Conservation (phyloP, 92 coral and sea anemone species). For the Anthopleura xanthogrammica region DNA sequence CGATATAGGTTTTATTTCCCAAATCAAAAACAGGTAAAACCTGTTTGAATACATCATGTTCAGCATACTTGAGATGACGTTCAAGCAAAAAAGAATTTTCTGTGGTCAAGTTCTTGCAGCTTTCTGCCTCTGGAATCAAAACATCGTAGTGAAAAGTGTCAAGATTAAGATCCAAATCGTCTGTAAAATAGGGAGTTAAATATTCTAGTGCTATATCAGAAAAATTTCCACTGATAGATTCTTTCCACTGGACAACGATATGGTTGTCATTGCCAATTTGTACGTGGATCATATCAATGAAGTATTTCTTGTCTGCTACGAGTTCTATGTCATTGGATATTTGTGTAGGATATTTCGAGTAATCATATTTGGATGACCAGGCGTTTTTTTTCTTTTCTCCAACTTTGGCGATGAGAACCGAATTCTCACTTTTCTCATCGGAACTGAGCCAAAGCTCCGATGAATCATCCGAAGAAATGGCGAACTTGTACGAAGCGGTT, state of each 20-base stretch:
- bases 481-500: conserved; percentile 56
- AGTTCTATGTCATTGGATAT: conserved; percentile 48
- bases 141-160: conserved; percentile 5
- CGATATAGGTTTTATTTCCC: background rate
- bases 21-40: conserved; percentile 5
- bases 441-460: conserved; percentile 74
- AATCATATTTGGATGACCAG: conserved; percentile 16
- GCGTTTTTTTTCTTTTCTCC: background rate
- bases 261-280: conserved; percentile 27
- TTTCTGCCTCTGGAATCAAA: conserved; percentile 14
- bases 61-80: background rate
- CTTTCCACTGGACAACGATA: conserved; percentile 61
- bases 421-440: conserved; percentile 28
- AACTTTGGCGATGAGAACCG: conserved; percentile 53
- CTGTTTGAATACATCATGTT: conserved; percentile 14
- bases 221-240: conserved; percentile 31
- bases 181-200: conserved; percentile 22
- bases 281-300: conserved; percentile 58
- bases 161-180: conserved; percentile 11
- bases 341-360: conserved; percentile 28
- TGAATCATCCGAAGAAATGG: conserved; percentile 58
- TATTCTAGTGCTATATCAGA: conserved; percentile 21
- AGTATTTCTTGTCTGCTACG: conserved; percentile 42
- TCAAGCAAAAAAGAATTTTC: conserved; percentile 15
- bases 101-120: conserved; percentile 14